phyloP scores from a whole-genome alignment of 2,113 vertebrate species.

The Perca fluviatilis region DNA sequence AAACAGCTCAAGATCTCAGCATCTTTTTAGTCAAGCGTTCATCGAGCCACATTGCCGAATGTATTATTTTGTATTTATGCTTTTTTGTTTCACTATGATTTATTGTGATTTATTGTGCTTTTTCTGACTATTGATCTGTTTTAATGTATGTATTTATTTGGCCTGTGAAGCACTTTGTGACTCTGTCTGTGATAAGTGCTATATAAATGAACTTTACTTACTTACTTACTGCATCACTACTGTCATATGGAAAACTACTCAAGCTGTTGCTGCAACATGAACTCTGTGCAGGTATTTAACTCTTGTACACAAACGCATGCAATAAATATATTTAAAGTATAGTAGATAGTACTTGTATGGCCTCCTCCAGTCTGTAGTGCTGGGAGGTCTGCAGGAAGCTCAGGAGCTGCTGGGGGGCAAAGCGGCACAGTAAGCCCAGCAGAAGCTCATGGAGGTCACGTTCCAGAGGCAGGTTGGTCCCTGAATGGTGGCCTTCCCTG shows the following conservation, averaged over 20 bases:
- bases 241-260: neutral
- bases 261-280: neutral
- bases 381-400: conserved; percentile 89
- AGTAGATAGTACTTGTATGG: conserved; percentile 86
- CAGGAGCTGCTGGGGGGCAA: conserved; percentile 87
- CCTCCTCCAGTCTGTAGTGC: conserved; percentile 92
- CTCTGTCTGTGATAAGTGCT: too few species aligned
- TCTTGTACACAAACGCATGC: neutral
- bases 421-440: conserved; percentile 90
- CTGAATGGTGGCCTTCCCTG: conserved; percentile 88
- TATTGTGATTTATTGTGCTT: neutral
- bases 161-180: too few species aligned
- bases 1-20: too few species aligned
- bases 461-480: conserved; percentile 79
- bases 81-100: too few species aligned
- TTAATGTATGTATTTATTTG: too few species aligned
- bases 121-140: neutral
- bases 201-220: too few species aligned
- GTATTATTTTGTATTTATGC: too few species aligned
- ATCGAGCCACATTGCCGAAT: too few species aligned
- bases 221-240: neutral
- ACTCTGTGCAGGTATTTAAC: neutral
- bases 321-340: neutral
- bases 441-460: conserved; percentile 89
- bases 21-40: too few species aligned